Base-by-base conservation (phyloP, 2,797 vertebrate species). In the Eupleurogrammus muticus region DNA sequence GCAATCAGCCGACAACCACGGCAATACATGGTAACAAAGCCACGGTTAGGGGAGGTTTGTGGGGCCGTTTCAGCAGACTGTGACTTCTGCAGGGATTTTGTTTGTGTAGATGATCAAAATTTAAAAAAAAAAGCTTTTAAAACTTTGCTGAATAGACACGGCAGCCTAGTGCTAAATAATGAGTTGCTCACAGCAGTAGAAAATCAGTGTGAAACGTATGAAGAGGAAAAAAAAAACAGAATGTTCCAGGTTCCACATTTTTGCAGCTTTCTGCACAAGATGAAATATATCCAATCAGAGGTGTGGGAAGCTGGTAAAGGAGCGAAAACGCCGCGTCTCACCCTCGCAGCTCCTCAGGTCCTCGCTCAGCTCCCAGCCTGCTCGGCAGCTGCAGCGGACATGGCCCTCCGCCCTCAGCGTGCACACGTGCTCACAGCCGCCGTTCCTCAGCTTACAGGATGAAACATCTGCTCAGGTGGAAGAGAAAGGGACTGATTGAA, bases 371-470 rank as follows among this genome's bases (percentile, higher is more conserved):
- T 78, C 77, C 94, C 95, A 95, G 44, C 94, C 93, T 2, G 76
- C 53, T 68, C 40, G 88, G 76, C 95, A 96, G 87, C 88, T 87
- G 66, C 95, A 96, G 60, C 85, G 86, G 42, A 94, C 60, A 1
- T 32, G 82, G 2, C 90, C 91, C 36, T 93, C 92, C 0, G 87
- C 85, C 13, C 82, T 73, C 48, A 90, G 20, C 0, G 78, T 77
- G 49, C 95, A 96, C 1, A 54, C 1, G 24, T 96, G 94, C 8
- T 91, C 87, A 47, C 95, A 96, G 2, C 95, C 95, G 0, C 93
- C 94, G 14, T 95, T 95, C 64, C 92, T 89, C 72, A 91, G 80
- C 44, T 79, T 81, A 72, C 95, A 95, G 0, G 94, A 93, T 8
- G 91, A 93, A 16, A 92, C 86, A 70, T 94, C 95, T 96, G 82